Evolutionary conservation across 2,888 invertebrate genomes (phyloP), one percentile per base, ranked within the genome.

Genomic region (Zaprionus lineosus): DNA sequence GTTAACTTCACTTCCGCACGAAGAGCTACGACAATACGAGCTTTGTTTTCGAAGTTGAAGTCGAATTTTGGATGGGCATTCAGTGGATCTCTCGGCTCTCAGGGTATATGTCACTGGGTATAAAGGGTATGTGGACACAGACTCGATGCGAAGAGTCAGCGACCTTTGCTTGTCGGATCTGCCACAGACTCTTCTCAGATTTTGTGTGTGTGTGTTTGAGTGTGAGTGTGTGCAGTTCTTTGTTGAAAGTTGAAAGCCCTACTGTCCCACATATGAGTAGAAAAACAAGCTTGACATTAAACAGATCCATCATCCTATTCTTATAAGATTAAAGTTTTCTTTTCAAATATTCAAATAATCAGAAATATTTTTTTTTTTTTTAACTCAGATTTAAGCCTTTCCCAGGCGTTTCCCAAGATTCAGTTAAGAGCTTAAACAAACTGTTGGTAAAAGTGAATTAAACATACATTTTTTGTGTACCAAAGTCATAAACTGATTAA

Each of bases 61-160:
- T 19, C 40, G 16, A 12, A 61, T 55, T 69, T 60, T 28, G 29
- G 33, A 56, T 29, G 48, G 46, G 31, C 24, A 24, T 67, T 12
- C 26, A 33, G 9, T 60, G 39, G 39, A 55, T 41, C 43, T 44
- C 53, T n/a, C n/a, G n/a, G n/a, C n/a, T n/a, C n/a, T n/a, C n/a
- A n/a, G n/a, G n/a, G n/a, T 18, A 43, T 59, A 37, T 52, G 43
- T 26, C 57, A 60, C 48, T 56, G 59, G 39, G 46, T 41, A 66
- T 59, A 60, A 44, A 56, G 51, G 47, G 72, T 55, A 48, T 64
- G 57, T 33, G 29, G 37, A 56, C 44, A 66, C 5, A 57, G 33
- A 51, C 12, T 73, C 55, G 72, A 66, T 59, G 65, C 46, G 59
- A 75, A 65, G 81, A 67, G 78, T 78, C 78, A 78, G 85, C 75